Conservation (phyloP, 1,140 invertebrate species). For the Cyclina sinensis region DNA sequence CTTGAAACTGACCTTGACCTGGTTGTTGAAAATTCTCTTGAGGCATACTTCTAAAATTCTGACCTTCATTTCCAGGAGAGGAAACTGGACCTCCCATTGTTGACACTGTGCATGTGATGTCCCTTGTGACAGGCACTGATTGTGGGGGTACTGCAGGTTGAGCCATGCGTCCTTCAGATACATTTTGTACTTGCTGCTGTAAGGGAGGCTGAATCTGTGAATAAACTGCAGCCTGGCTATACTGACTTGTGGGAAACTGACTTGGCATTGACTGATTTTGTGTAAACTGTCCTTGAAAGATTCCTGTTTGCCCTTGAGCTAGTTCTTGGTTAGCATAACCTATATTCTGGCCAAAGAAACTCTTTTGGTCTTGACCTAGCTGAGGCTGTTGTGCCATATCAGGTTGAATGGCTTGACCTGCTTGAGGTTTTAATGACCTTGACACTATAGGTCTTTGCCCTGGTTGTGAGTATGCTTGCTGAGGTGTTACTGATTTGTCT, state of each 20-base stretch:
- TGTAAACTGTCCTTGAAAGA: neutral
- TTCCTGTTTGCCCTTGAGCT: neutral
- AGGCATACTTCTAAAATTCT: conserved; percentile 44
- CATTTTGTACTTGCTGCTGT: neutral
- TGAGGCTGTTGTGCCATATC: neutral
- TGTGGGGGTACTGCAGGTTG: conserved; percentile 25
- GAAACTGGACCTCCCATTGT: conserved; percentile 71
- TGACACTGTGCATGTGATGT: conserved; percentile 73
- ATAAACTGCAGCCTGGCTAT: neutral
- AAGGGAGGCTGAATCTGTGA: neutral
- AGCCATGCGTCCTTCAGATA: neutral
- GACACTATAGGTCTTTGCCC: conserved; percentile 9
- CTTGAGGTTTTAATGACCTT: conserved; percentile 37
- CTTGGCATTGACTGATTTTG: neutral
- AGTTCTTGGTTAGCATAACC: neutral
- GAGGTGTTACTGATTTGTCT: conserved; percentile 32
- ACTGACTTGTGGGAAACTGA: neutral
- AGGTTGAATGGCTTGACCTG: neutral
- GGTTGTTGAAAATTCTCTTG: conserved; percentile 1
- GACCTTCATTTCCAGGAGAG: conserved; percentile 67
- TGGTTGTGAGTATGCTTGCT: neutral
- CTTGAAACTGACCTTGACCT: conserved; percentile 39
- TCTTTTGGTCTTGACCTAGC: neutral
- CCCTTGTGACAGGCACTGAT: conserved; percentile 24
- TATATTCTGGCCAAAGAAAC: conserved; percentile 40